Evolutionary conservation across 1,140 invertebrate genomes (phyloP).

Genomic region (Littorina saxatilis): DNA sequence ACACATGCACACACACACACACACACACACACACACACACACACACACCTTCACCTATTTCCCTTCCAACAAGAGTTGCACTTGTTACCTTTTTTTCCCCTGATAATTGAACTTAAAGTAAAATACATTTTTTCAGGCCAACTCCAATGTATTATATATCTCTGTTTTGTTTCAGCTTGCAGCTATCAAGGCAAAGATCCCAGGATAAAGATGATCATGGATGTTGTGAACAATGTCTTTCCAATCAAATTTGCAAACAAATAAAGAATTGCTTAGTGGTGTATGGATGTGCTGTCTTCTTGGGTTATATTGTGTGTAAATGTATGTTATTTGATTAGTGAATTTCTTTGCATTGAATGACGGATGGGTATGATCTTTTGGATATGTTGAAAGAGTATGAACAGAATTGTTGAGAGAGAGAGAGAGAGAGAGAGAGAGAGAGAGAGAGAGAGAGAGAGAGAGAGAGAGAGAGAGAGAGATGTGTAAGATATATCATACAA

Average conservation of each 20-base stretch:
- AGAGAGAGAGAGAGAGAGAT: too few species aligned
- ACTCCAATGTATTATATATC: background rate
- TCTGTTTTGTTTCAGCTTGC: constrained; percentile 37
- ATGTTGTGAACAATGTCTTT: background rate
- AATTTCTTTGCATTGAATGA: background rate
- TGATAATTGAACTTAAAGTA: too few species aligned
- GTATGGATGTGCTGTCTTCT: too few species aligned
- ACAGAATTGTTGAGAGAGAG: too few species aligned
- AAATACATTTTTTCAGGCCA: too few species aligned
- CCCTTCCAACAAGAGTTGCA: too few species aligned
- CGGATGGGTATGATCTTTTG: background rate
- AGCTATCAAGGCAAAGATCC: constrained; percentile 50
- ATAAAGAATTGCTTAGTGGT: background rate
- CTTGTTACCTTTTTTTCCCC: background rate
- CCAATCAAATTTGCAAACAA: background rate
- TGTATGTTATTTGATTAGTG: background rate
- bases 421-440: too few species aligned
- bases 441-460: too few species aligned
- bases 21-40: background rate
- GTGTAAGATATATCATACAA: too few species aligned
- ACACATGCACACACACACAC: background rate
- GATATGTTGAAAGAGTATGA: background rate
- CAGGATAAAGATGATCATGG: constrained; percentile 30
- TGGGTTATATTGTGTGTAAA: background rate
- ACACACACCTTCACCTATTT: background rate